These are phyloP conservation scores for Helicoverpa assulta DNA, from an alignment of 2,888 invertebrate genomes.

Conservation along the genomic window DNA sequence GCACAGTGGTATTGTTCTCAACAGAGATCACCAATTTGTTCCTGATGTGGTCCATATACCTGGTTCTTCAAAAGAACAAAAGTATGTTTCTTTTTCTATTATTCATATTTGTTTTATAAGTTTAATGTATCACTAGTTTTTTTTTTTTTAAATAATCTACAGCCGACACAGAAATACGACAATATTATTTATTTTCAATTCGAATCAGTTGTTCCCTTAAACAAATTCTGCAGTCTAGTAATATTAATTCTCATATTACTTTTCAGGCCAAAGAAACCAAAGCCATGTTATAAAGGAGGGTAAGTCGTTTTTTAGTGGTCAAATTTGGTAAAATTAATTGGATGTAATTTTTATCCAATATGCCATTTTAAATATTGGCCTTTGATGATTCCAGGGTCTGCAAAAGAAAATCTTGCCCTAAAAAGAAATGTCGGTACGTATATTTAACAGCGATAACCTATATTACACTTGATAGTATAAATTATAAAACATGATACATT, in stretches of 20 bases:
- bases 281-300: slow-evolving; percentile 76
- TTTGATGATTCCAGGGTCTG: slow-evolving; percentile 76
- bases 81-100: slow-evolving; percentile 11
- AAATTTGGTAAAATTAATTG: neutral
- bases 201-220: no score
- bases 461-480: neutral
- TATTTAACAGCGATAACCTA: neutral
- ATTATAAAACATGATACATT: slow-evolving; percentile 7
- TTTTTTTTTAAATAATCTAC: no score
- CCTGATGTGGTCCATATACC: slow-evolving; percentile 78
- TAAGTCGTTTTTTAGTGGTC: slow-evolving; percentile 57
- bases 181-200: no score
- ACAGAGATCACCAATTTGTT: slow-evolving; percentile 75
- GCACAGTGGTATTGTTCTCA: slow-evolving; percentile 84
- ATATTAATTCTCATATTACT: slow-evolving; percentile 11
- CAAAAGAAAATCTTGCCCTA: slow-evolving; percentile 71
- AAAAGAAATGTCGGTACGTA: slow-evolving; percentile 78
- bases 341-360: neutral
- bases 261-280: slow-evolving; percentile 57
- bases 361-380: neutral
- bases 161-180: no score
- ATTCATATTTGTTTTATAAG: no score
- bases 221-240: neutral
- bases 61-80: slow-evolving; percentile 54
- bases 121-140: no score